Conservation (phyloP, 1,140 invertebrate species). For the Amphibalanus amphitrite region DNA sequence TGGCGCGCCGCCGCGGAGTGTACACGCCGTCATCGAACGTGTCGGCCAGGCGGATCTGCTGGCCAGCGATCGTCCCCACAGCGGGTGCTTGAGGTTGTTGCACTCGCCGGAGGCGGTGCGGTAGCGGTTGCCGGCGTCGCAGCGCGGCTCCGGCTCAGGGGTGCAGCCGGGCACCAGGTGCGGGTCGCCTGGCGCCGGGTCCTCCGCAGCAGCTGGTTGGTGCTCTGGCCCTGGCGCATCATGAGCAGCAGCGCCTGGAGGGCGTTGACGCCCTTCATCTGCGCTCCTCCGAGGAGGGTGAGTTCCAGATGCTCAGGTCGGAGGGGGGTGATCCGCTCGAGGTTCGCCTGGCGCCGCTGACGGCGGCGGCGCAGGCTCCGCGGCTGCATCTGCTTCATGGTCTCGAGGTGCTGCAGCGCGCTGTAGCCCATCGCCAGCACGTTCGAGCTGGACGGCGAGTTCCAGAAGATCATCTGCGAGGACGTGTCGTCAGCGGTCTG, state of each 20-base stretch:
- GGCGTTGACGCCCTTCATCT: not conserved
- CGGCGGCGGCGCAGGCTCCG: too few species aligned
- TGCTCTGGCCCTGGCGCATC: not conserved
- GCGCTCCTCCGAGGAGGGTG: not conserved
- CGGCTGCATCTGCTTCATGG: too few species aligned
- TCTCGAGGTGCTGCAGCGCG: too few species aligned
- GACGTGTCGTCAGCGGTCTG: not conserved
- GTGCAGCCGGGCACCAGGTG: not conserved
- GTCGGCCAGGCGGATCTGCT: slow-evolving; percentile 56
- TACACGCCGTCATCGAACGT: slow-evolving; percentile 61
- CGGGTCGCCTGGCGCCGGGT: not conserved
- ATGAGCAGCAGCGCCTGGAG: not conserved
- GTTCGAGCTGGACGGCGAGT: not conserved
- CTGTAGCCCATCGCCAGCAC: too few species aligned
- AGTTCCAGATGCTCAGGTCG: not conserved
- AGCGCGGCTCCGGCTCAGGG: not conserved
- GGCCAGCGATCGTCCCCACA: slow-evolving; percentile 51
- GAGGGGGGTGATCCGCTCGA: too few species aligned
- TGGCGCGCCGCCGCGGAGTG: slow-evolving; percentile 16
- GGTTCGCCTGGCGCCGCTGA: too few species aligned
- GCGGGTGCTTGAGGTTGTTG: slow-evolving; percentile 56
- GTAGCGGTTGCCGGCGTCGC: slow-evolving; percentile 28
- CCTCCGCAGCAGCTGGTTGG: too few species aligned
- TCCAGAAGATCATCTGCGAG: not conserved
- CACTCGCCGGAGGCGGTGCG: slow-evolving; percentile 64